Evolutionary conservation across 2,797 vertebrate species (phyloP).

Genomic region (Melopsittacus undulatus): DNA sequence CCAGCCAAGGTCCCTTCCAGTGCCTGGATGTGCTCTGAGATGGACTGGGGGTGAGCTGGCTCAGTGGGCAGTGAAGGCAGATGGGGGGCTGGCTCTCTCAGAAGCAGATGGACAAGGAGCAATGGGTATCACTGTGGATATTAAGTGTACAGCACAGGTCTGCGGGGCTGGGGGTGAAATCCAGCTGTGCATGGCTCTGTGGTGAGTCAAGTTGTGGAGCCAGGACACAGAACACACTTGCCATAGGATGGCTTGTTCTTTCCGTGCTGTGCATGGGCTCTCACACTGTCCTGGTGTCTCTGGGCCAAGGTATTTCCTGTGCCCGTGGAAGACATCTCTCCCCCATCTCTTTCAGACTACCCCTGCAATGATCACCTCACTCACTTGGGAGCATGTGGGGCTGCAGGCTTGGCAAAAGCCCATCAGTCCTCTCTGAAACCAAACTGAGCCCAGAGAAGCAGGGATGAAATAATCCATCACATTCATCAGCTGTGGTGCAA

Average conservation of each 20-base stretch:
- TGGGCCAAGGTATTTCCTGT: neutral
- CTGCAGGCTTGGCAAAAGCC: neutral
- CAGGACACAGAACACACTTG: neutral
- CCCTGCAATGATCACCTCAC: neutral
- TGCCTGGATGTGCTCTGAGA: neutral
- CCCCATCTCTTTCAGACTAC: neutral
- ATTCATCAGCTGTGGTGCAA: neutral
- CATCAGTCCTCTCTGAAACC: neutral
- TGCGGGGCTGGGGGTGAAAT: neutral
- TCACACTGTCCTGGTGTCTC: neutral
- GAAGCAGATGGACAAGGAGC: neutral
- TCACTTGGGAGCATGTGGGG: neutral
- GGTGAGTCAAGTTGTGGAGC: constrained; percentile 7
- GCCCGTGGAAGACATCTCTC: neutral
- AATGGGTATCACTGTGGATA: neutral
- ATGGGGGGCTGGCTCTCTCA: neutral
- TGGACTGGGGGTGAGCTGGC: neutral
- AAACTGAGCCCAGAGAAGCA: neutral
- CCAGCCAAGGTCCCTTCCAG: neutral
- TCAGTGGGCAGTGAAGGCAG: neutral
- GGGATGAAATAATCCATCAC: neutral
- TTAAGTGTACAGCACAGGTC: neutral
- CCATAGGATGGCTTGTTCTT: neutral
- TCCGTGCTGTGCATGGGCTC: neutral
- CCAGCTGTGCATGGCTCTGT: constrained; percentile 22